Evolutionary conservation across 2,797 vertebrate genomes (phyloP), one percentile per base, ranked within the genome.

Genomic region (Tarsius wallacei): DNA sequence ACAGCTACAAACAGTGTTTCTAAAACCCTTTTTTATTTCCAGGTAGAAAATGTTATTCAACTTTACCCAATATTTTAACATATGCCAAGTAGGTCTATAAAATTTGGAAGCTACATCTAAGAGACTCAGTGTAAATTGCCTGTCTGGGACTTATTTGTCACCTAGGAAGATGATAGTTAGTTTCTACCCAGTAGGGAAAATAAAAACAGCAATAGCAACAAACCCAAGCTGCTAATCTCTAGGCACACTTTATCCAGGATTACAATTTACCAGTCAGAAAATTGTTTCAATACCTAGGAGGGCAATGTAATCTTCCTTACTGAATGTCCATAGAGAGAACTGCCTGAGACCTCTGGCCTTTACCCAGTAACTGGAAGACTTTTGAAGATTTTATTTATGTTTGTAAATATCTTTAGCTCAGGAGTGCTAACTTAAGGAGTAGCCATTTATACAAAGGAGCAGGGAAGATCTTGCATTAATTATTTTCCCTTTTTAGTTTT

Each of bases 131-230:
- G 42, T 64, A 21, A 47, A 66, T 26, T 80, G 24, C 53, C 31
- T 94, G 47, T 8, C 53, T 94, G 53, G 49, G 68, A 94, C 36
- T 55, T 92, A 94, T 97, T 78, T 86, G 87, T 94, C 66, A 96
- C 93, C 83, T 96, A 36, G 87, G 88, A 97, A 86, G 89, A 95
- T 57, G 53, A 96, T 96, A 74, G 77, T 96, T 90, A 88, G 90
- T 91, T 96, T 96, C 26, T 66, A 66, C 94, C 76, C 93, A 93
- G 94, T 93, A 95, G 93, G 89, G 74, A 97, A 97, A 94, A 96
- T 97, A 97, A 93, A 74, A 91, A 93, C 91, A 96, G 77, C 71
- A 93, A 93, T 96, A 92, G 88, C 33, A 95, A 91, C 74, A 91
- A 93, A 77, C 78, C 24, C 93, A 91, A n/a, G 74, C 74, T 95